Conservation (phyloP, 2,797 vertebrate genomes). For the Hozukius guyotensis region DNA sequence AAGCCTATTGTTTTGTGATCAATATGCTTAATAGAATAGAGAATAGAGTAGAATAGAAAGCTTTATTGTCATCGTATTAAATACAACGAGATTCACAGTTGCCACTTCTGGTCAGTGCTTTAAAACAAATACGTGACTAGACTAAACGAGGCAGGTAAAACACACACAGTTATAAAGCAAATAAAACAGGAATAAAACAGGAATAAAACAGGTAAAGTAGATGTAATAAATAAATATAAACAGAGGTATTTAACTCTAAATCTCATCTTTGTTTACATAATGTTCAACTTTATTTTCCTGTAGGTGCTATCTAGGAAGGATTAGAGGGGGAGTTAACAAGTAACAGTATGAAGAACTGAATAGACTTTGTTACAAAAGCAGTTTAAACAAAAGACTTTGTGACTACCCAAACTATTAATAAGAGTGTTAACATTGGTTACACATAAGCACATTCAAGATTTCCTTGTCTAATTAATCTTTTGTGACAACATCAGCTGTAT, state of each 20-base stretch:
- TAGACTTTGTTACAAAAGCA: neutral
- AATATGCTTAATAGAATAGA: neutral
- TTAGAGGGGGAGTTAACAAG: neutral
- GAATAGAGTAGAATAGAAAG: too few relatives aligned
- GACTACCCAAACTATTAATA: neutral
- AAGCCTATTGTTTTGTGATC: neutral
- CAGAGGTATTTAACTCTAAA: accelerated
- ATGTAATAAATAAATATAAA: too few relatives aligned
- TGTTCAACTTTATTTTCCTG: neutral
- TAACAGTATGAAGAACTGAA: neutral
- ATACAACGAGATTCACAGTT: too few relatives aligned
- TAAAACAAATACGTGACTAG: accelerated
- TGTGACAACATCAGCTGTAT: neutral
- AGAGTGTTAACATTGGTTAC: neutral
- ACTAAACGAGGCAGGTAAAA: too few relatives aligned
- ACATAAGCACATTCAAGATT: neutral
- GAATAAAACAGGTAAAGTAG: too few relatives aligned
- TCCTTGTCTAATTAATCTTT: neutral
- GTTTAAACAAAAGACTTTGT: neutral
- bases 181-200: too few relatives aligned
- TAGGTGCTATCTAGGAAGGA: neutral
- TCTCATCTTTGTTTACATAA: neutral
- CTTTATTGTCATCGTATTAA: too few relatives aligned
- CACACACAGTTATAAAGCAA: too few relatives aligned
- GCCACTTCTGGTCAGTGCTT: too few relatives aligned